A percentile compares a stretch with the other conserved stretches of the same genome.
Evolutionary conservation across 2,888 invertebrate genomes (phyloP).

Genomic region (Seira sanloemensis): DNA sequence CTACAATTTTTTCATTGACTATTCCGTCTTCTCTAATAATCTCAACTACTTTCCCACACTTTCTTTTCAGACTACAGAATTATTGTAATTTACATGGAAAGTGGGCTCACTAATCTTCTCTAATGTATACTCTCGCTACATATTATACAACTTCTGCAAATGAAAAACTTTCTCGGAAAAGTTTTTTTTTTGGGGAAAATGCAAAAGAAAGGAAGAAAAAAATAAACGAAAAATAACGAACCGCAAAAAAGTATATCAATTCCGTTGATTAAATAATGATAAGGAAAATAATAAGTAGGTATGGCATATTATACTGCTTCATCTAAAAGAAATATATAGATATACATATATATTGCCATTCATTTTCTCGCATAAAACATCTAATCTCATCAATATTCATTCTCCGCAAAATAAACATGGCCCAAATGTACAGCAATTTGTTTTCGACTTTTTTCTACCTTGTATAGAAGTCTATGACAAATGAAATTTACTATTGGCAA

Average conservation of each 20-base stretch:
- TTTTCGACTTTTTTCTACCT: neutral
- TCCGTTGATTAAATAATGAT: too few relatives aligned
- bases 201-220: neutral
- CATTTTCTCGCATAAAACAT: neutral
- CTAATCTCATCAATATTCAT: neutral
- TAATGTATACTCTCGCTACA: neutral
- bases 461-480: neutral
- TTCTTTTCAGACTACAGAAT: neutral
- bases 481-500: constrained; percentile 3
- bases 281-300: too few relatives aligned
- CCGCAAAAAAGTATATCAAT: too few relatives aligned
- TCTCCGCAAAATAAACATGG: neutral
- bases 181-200: neutral
- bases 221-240: neutral
- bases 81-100: neutral
- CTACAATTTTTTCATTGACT: neutral
- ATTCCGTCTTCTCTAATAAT: neutral
- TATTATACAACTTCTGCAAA: neutral
- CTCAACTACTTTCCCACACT: neutral
- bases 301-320: too few relatives aligned
- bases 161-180: neutral
- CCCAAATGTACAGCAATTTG: too few relatives aligned
- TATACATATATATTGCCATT: neutral
- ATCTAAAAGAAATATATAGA: neutral
- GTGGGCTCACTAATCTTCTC: neutral